Conservation (phyloP, 1,140 invertebrate genomes). For the Calliphora vicina region DNA sequence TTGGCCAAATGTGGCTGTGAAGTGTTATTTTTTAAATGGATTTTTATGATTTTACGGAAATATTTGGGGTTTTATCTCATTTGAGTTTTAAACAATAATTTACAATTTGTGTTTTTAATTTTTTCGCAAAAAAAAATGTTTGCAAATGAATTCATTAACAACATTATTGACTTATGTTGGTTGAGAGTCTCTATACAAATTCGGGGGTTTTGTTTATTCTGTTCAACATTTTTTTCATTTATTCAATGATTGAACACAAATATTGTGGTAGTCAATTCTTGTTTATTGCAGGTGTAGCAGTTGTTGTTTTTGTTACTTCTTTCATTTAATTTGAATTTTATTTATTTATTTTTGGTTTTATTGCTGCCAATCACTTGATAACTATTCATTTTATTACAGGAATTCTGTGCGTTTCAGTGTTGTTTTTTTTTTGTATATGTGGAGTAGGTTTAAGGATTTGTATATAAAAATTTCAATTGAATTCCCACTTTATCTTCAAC, state of each 20-base stretch:
- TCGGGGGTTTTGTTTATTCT: background rate
- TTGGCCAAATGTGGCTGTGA: too few relatives aligned
- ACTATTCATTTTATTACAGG: background rate
- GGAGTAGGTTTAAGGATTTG: too few relatives aligned
- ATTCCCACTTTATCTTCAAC: background rate
- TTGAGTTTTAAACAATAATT: background rate
- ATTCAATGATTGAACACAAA: constrained; percentile 4
- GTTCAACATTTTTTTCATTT: constrained; percentile 3
- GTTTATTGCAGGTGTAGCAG: background rate
- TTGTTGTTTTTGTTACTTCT: too few relatives aligned
- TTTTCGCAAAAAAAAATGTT: background rate
- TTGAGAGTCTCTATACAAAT: background rate
- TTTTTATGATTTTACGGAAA: background rate
- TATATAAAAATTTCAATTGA: background rate
- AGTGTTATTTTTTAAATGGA: background rate
- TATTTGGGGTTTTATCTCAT: background rate
- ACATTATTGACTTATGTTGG: background rate
- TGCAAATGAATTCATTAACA: background rate
- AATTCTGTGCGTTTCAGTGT: background rate
- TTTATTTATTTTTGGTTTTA: background rate
- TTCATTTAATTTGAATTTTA: too few relatives aligned
- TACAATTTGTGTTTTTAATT: background rate
- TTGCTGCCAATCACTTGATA: background rate
- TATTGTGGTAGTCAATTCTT: background rate
- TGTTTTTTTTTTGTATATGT: too few relatives aligned